Conservation (phyloP, 2,797 vertebrate species). For the Lophius americanus region DNA sequence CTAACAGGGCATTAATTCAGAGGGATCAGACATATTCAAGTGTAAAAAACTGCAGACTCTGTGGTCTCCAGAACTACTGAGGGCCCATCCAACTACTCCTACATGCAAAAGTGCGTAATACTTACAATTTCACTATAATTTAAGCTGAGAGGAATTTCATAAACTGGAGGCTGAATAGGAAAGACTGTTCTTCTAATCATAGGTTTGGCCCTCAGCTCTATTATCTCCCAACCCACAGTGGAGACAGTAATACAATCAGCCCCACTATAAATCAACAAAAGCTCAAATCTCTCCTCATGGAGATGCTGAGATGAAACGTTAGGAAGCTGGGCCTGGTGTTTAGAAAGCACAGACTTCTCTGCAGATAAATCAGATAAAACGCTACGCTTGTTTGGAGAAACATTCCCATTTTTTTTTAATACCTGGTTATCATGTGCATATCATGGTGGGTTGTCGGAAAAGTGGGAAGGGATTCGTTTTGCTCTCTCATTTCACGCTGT, state of each 20-base stretch:
- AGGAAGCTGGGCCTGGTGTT: not conserved
- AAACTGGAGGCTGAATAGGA: constrained; percentile 46
- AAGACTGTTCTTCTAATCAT: constrained; percentile 57
- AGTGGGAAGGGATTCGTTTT: constrained; percentile 3
- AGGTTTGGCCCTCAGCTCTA: constrained; percentile 53
- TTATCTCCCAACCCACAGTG: constrained; percentile 65
- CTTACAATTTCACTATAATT: constrained; percentile 66
- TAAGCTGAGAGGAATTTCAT: constrained; percentile 52
- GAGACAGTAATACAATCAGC: constrained; percentile 51
- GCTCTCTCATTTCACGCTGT: constrained; percentile 30
- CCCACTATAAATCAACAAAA: constrained; percentile 38
- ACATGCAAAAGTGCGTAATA: constrained; percentile 34
- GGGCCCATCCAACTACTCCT: constrained; percentile 20
- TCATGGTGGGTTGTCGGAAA: constrained; percentile 4
- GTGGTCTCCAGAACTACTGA: constrained; percentile 2
- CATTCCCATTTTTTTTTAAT: not conserved
- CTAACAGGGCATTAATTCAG: constrained; percentile 10
- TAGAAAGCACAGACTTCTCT: constrained; percentile 1
- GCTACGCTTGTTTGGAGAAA: not conserved
- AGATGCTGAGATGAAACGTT: constrained; percentile 23
- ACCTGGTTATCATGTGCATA: constrained; percentile 8
- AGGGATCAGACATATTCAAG: constrained; percentile 2
- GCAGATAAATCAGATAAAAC: constrained; percentile 15
- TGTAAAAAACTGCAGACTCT: constrained; percentile 1
- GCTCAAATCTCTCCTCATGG: constrained; percentile 39